Evolutionary conservation across 30 jellyfish, hydroid and myxozoan genomes (phyloP), one percentile per base, ranked within the genome.

Genomic region (Aurelia aurita complex sp. Pacific): DNA sequence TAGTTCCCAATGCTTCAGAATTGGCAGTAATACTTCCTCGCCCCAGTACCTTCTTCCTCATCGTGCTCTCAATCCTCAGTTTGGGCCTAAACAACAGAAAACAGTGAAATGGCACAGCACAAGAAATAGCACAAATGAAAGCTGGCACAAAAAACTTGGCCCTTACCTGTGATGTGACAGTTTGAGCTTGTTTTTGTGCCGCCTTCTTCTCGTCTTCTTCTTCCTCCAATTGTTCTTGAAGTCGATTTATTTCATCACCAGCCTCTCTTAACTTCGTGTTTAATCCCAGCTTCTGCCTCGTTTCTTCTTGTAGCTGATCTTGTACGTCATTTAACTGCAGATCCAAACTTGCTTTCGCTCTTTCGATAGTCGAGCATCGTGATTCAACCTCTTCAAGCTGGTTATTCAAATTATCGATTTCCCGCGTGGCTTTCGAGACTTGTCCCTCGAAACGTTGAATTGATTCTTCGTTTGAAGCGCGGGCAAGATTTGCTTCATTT

Each of bases 201-300:
- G 97, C 97, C 52, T 87, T 82, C 88, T 92, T 92, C 61, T 92
- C 98, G 34, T 96, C 98, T 51, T 92, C 98, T 62, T 91, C 98
- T 68, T 91, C 99, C 76, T 96, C 98, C 11, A 96, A 88, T 81
- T 92, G 98, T 74, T 96, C 99, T 80, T 96, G 99, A 17, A 96
- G 89, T 19, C 99, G 96, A 74, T 86, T 95, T 71, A 96, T 96
- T 79, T 95, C 99, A 32, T 95, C 99, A 66, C 95, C 94, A 18
- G 99, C 99, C 73, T 95, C 99, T 36, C 97, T 94, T 50, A 95
- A 77, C 73, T 89, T 90, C 79, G 97, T 85, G 85, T 90, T 96
- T 76, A 95, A 74, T 50, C 87, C 90, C 63, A 95, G 87, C 68
- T 95, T 95, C 86, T 80, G 97, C 14, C 98, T 74, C 36, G 99